Base-by-base conservation (phyloP, 2,888 invertebrate genomes). In the Acanthacorydalis orientalis region DNA sequence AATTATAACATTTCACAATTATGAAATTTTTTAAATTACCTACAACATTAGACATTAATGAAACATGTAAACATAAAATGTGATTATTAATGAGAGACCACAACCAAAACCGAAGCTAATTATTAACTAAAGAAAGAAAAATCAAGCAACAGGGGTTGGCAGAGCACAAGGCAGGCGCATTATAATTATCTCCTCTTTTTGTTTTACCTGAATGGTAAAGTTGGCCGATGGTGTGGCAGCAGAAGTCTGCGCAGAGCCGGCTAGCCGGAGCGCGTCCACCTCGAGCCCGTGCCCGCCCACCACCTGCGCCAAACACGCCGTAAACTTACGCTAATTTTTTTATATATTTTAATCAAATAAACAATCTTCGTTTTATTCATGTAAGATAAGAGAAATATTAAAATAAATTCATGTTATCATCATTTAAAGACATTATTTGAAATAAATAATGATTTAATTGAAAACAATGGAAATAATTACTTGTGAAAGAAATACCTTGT, bases 301-400 rank as follows among this genome's bases (percentile, higher is more conserved):
- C 60, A 67, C 65, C 72, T 68, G 69, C 65, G 61, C 68, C 66
- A 68, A 64, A 68, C 62, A 64, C 59, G 61, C 63, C 62, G 49
- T 42, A 48, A 15, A 31, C 15, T 34, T 35, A 44, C 33, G 14
- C 16, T 32, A n/a, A 32, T 14, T 16, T 16, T 32, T 32, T 23
- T 12, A 43, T 33, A 14, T 43, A 3, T 10, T 33, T 9, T 32
- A 43, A 43, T n/a, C 33, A 31, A 11, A 31, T n/a, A 31, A 7
- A 35, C 3, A 35, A 34, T 6, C 15, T 15, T 23, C 16, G 14
- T 10, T 15, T 9, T 12, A 43, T 1, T 23, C 44, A 34, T n/a
- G 9, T 48, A 39, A 48, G 45, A 48, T 40, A 8, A 4, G 16
- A 12, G 32, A 6, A 15, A 37, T 38, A 7, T 42, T 44, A 12